Evolutionary conservation across 2,888 invertebrate species (phyloP), one percentile per base, ranked within the genome.

Genomic region (Cyrtodaria siliqua): DNA sequence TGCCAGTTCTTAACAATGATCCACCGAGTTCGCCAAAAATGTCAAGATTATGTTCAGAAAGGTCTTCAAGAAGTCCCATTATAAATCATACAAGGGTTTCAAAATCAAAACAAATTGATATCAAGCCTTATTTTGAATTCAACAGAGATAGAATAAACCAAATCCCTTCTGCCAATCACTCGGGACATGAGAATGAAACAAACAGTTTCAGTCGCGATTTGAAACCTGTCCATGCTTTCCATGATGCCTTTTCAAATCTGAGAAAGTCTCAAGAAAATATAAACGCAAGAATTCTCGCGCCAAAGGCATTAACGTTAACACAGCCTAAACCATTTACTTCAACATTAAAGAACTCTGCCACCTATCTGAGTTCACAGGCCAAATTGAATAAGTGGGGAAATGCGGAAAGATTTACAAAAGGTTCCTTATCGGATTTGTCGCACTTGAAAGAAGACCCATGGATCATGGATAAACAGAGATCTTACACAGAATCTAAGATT

Each of bases 381-480:
- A 79, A 72, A 42, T 59, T 87, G 33, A 83, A 79, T 42, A 79
- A 82, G 59, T 84, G 83, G 83, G 70, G 72, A 44, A 84, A 70
- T 44, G 66, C 55, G 8, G 88, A 87, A 29, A 83, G 83, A 50
- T 82, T 87, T 47, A 85, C 81, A 8, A 77, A 81, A 56, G 85
- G 83, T 20, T 88, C 86, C 0, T 60, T 84, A 64, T 64, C 66
- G 26, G 86, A 87, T 69, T 27, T 86, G 8, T 80, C 85, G 18
- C 82, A 84, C 59, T 63, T 83, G 4, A 60, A 76, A 33, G 88
- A 87, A 53, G 86, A 89, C 74, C 88, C 88, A 1, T 89, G 88
- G 88, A 79, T 88, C 42, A 71, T 53, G 8, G 76, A 84, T 52
- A 76, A 81, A 23, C 62, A 61, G 23, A 61, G 73, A 42, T 68